Base-by-base conservation (phyloP, 2,888 invertebrate species). In the Adelognathus sp. region DNA sequence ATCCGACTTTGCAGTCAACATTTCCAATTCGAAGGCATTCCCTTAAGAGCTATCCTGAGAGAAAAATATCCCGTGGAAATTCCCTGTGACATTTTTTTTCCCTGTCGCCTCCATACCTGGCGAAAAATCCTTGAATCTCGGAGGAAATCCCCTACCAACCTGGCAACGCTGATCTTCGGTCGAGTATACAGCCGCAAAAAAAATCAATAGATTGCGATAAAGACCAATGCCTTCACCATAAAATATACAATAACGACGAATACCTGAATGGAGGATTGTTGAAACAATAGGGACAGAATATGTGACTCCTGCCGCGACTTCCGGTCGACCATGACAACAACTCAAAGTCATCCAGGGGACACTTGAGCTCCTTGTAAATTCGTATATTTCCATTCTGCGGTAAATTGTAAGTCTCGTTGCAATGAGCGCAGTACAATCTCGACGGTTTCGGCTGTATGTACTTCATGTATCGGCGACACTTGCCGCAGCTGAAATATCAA, bases 261-360 rank as follows among this genome's bases (percentile, higher is more conserved):
- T 89, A 95, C 96, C 95, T 96, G 92, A 97, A 98, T 0, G 99
- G 99, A n/a, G 99, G 98, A 92, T 99, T 96, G 90, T 98, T 99
- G 92, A 96, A 99, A 91, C 99, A 99, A 92, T 99, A 99, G 0
- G 99, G 99, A 89, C 99, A 99, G 80, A 99, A 96, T 0, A 98
- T 96, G 91, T 95, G 99, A 90, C 98, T 98, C 92, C 97, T 98
- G n/a, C 98, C 98, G 90, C 97, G 97, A 41, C 95, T 94, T 0
- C 98, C 98, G n/a, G 97, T 97, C 0, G 98, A 97, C 96, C 97
- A 99, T 44, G 97, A 96, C 14, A 99, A 93, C 83, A 99, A 93
- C 89, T 99, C 99, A 91, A 99, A 99, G 90, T 99, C 99, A 89
- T 99, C 99, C 69, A 99, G 92, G 0, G 99, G 99, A 91, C 99